Evolutionary conservation across 2,113 vertebrate species (phyloP).

Genomic region (Nesoenas mayeri): DNA sequence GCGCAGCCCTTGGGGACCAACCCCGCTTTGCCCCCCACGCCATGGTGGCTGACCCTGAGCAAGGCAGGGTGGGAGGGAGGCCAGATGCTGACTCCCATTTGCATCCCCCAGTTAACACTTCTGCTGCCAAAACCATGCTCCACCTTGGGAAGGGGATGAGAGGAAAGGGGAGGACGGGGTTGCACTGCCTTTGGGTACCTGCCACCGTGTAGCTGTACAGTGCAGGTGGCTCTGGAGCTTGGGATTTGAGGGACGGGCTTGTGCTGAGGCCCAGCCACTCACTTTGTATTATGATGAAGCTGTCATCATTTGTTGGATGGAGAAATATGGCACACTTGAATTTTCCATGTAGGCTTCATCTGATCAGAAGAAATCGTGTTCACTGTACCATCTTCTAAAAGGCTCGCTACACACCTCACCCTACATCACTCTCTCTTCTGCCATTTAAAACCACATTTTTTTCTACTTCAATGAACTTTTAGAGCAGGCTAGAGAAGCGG

Average conservation of each 20-base stretch:
- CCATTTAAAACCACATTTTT: background rate
- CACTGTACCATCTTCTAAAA: background rate
- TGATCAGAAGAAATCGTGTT: background rate
- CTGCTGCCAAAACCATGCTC: background rate
- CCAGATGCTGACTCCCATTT: background rate
- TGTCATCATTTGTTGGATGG: background rate
- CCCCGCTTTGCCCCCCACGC: rapidly evolving
- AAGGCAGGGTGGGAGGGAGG: background rate
- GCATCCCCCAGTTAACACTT: background rate
- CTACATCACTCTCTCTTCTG: background rate
- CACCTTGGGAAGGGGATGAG: background rate
- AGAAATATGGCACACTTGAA: background rate
- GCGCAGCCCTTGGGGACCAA: rapidly evolving
- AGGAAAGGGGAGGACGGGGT: background rate
- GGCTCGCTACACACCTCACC: background rate
- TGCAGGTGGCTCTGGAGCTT: background rate
- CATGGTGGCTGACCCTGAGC: rapidly evolving
- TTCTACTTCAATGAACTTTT: background rate
- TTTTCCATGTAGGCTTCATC: background rate
- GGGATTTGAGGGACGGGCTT: background rate
- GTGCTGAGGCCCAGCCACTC: background rate
- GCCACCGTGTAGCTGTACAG: background rate
- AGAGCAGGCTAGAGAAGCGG: background rate
- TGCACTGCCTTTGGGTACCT: background rate
- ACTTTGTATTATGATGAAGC: rapidly evolving